phyloP scores from a whole-genome alignment of 2,113 vertebrate species.

The Hypanus sabinus region DNA sequence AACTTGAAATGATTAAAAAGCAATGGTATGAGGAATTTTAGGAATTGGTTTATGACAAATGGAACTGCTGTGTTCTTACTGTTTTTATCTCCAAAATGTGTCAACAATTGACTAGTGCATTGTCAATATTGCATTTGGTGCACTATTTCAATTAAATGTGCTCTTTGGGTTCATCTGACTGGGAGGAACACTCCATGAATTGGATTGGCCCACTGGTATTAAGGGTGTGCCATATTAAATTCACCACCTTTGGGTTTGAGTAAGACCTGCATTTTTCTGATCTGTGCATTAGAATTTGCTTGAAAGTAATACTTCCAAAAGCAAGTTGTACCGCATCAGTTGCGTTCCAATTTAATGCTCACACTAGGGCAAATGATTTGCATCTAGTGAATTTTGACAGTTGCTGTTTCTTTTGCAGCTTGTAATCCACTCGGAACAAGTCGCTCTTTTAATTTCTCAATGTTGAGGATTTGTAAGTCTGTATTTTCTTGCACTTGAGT shows the following conservation, averaged over 20 bases:
- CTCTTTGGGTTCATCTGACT: background rate
- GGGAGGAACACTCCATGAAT: background rate
- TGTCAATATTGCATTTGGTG: background rate
- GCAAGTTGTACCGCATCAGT: background rate
- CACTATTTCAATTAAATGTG: no score
- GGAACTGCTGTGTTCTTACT: no score
- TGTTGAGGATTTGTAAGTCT: constrained; percentile 37
- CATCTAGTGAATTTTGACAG: constrained; percentile 18
- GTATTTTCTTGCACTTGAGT: constrained; percentile 21
- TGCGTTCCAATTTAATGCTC: background rate
- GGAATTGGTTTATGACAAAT: no score
- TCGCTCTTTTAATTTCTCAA: constrained; percentile 16
- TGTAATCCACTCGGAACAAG: constrained; percentile 34
- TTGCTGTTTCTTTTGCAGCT: constrained; percentile 28
- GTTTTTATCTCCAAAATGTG: no score
- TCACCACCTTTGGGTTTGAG: background rate
- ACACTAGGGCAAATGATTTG: no score
- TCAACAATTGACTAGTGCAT: no score
- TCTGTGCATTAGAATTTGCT: no score
- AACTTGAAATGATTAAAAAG: no score
- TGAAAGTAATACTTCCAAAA: background rate
- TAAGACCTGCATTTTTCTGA: no score
- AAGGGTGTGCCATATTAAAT: background rate
- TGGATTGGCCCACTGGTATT: no score
- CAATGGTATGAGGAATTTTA: no score